These are phyloP conservation scores for Pocillopora grandis DNA, from an alignment of 92 coral and sea anemone species.

Conservation along the genomic window DNA sequence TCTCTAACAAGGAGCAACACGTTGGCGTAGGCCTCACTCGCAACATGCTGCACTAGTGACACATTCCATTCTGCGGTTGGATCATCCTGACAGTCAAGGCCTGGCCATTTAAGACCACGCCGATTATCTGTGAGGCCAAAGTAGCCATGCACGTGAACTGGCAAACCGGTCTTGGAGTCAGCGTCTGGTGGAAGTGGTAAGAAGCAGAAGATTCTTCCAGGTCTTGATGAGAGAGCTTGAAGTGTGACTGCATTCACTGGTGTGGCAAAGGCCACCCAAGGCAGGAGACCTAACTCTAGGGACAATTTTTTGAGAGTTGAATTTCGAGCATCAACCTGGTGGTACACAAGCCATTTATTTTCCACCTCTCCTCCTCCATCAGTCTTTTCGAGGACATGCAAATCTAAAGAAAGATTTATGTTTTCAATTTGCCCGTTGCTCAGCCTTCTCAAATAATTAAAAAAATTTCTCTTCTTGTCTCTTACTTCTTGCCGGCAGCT, in stretches of 20 bases:
- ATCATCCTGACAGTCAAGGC: conserved; percentile 82
- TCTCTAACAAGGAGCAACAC: conserved; percentile 39
- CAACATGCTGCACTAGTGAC: conserved; percentile 62
- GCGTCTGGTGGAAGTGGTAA: conserved; percentile 96
- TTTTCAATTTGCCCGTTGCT: conserved; percentile 39
- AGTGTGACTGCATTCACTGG: conserved; percentile 51
- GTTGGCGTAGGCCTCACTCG: conserved; percentile 62
- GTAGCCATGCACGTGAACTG: conserved; percentile 91
- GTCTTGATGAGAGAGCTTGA: conserved; percentile 30
- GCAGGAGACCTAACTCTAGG: conserved; percentile 65
- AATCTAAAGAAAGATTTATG: conserved; percentile 50
- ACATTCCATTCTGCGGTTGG: conserved; percentile 92
- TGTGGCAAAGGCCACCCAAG: conserved; percentile 90
- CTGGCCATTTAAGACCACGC: conserved; percentile 96
- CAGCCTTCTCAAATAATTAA: conserved; percentile 30
- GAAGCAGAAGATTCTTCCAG: conserved; percentile 90
- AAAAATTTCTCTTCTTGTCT: conserved; percentile 48
- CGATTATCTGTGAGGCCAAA: conserved; percentile 95
- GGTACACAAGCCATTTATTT: conserved; percentile 71
- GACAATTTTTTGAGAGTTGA: conserved; percentile 50
- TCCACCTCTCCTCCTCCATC: conserved; percentile 1
- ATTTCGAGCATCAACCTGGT: conserved; percentile 70
- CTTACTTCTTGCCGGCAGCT: conserved; percentile 52
- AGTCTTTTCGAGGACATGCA: conserved; percentile 53
- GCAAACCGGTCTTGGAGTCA: conserved; percentile 83